Evolutionary conservation across 2,888 invertebrate genomes (phyloP).

Genomic region (Chironomus tentans): DNA sequence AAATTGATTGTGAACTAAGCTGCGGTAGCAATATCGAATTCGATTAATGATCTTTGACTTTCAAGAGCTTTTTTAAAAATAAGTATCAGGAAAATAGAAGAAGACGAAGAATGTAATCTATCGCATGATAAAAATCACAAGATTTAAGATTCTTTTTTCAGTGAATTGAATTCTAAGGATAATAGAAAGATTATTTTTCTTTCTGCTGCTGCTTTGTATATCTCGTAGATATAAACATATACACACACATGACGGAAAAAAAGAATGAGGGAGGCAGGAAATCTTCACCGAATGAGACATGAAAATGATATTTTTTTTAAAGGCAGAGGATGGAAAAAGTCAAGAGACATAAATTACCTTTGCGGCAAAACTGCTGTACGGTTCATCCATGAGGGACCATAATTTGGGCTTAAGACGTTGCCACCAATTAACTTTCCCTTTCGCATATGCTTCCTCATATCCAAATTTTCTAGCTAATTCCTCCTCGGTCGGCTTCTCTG

Average conservation of each 20-base stretch:
- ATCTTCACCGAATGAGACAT: background rate
- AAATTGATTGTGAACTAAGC: too few species aligned
- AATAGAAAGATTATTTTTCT: too few species aligned
- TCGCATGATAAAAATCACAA: background rate
- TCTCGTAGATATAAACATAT: too few species aligned
- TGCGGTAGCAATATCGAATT: too few species aligned
- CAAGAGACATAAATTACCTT: constrained; percentile 58
- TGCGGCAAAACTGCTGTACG: constrained; percentile 94
- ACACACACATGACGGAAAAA: too few species aligned
- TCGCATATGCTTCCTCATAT: constrained; percentile 88
- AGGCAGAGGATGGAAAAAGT: background rate
- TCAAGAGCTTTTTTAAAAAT: too few species aligned
- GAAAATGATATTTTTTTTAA: background rate
- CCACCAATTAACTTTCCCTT: constrained; percentile 90
- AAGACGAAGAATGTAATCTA: too few species aligned
- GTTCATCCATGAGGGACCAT: constrained; percentile 99
- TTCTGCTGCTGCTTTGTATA: background rate
- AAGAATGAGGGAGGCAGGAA: too few species aligned
- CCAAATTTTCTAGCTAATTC: constrained; percentile 97
- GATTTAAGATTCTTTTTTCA: background rate
- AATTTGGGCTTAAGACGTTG: constrained; percentile 94
- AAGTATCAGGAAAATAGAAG: too few species aligned
- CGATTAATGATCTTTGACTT: too few species aligned
- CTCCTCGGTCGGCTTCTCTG: constrained; percentile 95
- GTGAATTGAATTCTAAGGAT: too few species aligned